Percentiles rank a stretch among this genome's conserved stretches.
Evolutionary conservation across 2,888 invertebrate genomes (phyloP).

Genomic region (Trichopria drosophilae): DNA sequence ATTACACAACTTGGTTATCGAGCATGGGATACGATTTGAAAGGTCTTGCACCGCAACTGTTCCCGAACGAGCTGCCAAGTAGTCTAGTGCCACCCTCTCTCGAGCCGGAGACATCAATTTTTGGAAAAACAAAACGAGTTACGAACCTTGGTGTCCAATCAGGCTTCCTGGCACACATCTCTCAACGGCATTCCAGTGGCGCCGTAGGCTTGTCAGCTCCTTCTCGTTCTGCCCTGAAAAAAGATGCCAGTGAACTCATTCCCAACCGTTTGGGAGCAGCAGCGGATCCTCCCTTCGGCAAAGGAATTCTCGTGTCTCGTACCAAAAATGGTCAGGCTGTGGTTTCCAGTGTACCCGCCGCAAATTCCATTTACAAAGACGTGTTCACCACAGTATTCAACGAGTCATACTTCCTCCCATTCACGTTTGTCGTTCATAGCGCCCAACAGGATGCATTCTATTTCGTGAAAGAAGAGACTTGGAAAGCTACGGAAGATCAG

Average conservation of each 20-base stretch:
- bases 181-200: slow-evolving; percentile 77
- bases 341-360: slow-evolving; percentile 83
- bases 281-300: slow-evolving; percentile 87
- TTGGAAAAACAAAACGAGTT: slow-evolving; percentile 56
- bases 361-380: slow-evolving; percentile 87
- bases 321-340: slow-evolving; percentile 78
- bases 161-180: slow-evolving; percentile 80
- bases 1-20: slow-evolving; percentile 83
- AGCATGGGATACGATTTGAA: slow-evolving; percentile 83
- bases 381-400: slow-evolving; percentile 93
- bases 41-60: slow-evolving; percentile 84
- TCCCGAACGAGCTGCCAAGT: slow-evolving; percentile 70
- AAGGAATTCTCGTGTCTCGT: slow-evolving; percentile 80
- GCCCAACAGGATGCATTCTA: slow-evolving; percentile 90
- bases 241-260: slow-evolving; percentile 71
- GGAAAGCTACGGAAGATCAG: slow-evolving; percentile 86
- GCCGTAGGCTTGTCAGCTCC: slow-evolving; percentile 77
- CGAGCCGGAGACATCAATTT: slow-evolving; percentile 67
- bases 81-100: slow-evolving; percentile 71
- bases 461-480: slow-evolving; percentile 88
- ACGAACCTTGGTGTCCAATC: slow-evolving; percentile 77
- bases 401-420: slow-evolving; percentile 82
- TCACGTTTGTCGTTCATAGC: slow-evolving; percentile 84
- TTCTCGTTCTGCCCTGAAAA: slow-evolving; percentile 77
- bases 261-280: slow-evolving; percentile 79